A percentile compares a stretch with the other conserved stretches of the same genome.
Conservation (phyloP, 2,113 vertebrate genomes). For the Barnardius zonarius region DNA sequence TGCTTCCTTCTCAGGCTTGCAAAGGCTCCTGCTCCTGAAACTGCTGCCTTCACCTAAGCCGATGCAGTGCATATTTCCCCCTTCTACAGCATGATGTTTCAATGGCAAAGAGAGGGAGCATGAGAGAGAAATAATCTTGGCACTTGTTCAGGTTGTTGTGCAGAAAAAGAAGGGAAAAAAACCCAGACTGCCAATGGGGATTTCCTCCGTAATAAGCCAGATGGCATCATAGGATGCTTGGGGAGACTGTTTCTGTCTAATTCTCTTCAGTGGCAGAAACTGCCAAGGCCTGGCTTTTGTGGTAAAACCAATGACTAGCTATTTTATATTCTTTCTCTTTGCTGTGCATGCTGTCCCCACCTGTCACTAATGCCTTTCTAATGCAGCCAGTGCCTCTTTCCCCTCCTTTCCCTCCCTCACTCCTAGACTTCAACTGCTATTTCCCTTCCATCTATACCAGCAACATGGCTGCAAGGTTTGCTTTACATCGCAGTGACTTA, state of each 20-base stretch:
- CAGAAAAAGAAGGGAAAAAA: slow-evolving; percentile 47
- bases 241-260: slow-evolving; percentile 59
- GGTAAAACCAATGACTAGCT: slow-evolving; percentile 33
- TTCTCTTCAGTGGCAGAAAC: slow-evolving; percentile 52
- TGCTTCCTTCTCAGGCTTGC: slow-evolving; percentile 18
- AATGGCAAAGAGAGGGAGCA: slow-evolving; percentile 14
- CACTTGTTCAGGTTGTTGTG: slow-evolving; percentile 45
- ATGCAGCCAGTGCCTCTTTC: neutral
- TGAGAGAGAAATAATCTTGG: slow-evolving; percentile 60
- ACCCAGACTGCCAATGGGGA: slow-evolving; percentile 53
- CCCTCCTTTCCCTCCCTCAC: neutral
- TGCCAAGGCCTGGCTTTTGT: slow-evolving; percentile 58
- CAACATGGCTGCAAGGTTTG: neutral
- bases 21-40: slow-evolving; percentile 33
- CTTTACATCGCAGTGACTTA: neutral
- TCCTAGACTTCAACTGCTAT: neutral
- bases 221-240: slow-evolving; percentile 67
- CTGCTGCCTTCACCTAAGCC: slow-evolving; percentile 38
- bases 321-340: slow-evolving; percentile 60
- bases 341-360: slow-evolving; percentile 25
- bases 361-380: slow-evolving; percentile 37
- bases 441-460: neutral
- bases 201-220: slow-evolving; percentile 70
- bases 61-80: neutral
- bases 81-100: neutral